Evolutionary conservation across 2,888 invertebrate genomes (phyloP), one percentile per base, ranked within the genome.

Genomic region (Amphimallon solstitiale): DNA sequence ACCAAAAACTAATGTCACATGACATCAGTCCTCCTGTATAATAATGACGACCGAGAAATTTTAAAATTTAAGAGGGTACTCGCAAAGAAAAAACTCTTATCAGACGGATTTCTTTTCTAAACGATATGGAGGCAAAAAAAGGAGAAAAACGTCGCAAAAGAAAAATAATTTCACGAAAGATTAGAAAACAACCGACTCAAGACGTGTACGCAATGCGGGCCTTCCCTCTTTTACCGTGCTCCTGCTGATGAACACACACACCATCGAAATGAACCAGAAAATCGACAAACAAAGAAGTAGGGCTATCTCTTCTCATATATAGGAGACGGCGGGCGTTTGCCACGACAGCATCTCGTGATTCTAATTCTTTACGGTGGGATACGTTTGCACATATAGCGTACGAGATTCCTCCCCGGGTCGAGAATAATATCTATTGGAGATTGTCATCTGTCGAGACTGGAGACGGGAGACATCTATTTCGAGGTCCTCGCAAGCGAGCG

Each of bases 251-350:
- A n/a, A n/a, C 38, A 9, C 12, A 17, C 17, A 17, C 17, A 15
- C 14, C 43, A 43, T 12, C 15, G 43, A 43, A 43, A 43, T 43
- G 43, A 43, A 43, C 43, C 43, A 43, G 43, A 43, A 43, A 43
- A 43, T 43, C 43, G 43, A 43, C 43, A 43, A 43, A 43, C 43
- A 43, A 43, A 43, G 17, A 17, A 17, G 43, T 43, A n/a, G n/a
- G n/a, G 14, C 15, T 17, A 17, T 17, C 17, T 29, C 5, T 9
- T 29, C 3, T 29, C n/a, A 9, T 29, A 29, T 29, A 29, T 29
- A 29, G n/a, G n/a, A n/a, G 29, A 4, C 15, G 17, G 43, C 17
- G n/a, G n/a, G n/a, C n/a, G n/a, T n/a, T 1, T 17, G 43, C 15
- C 17, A 3, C 9, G 17, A 17, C 17, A 43, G 14, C 14, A 17